Base-by-base conservation (phyloP, 2,888 invertebrate genomes). In the Hipparchia semele region DNA sequence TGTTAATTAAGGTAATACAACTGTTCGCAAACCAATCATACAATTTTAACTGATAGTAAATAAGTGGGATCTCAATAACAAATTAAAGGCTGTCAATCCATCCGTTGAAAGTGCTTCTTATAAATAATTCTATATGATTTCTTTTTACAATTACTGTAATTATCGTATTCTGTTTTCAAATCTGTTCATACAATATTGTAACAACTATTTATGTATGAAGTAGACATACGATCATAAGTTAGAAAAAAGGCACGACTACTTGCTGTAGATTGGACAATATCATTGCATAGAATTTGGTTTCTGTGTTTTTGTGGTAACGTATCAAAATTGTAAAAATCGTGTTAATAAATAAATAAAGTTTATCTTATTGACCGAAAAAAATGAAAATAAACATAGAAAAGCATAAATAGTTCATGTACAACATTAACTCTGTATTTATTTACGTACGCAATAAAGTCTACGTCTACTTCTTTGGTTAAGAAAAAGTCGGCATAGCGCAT, bases 121-220 rank as follows among this genome's bases (percentile, higher is more conserved):
- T 67, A 39, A 61, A 68, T 73, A 70, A 71, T 74, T 71, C 60
- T 65, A 68, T 71, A 69, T 61, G 33, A 69, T 71, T 72, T 69
- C 61, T 74, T 72, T 62, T 69, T 72, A 59, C 51, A 74, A 67
- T 67, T 69, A 74, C 72, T 60, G 68, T 71, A 59, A 61, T 74
- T 69, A 71, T 69, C 45, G 12, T 56, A 49, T 67, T 73, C 73
- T 59, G 53, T 72, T 74, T 74, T 74, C 70, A 54, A 69, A 72
- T 66, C 68, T 54, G 58, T 74, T 74, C 65, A 68, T 59, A 60
- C 60, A 23, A 49, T 53, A 67, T 39, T 64, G 46, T 59, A 59
- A 45, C 64, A 33, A 68, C 56, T 56, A 62, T 49, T 7, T 49
- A 68, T 33, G 56, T 65, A 56, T 58, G 65, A 23, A 12, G 45